Evolutionary conservation across 2,888 invertebrate genomes (phyloP).

Genomic region (Drosophila conformis): DNA sequence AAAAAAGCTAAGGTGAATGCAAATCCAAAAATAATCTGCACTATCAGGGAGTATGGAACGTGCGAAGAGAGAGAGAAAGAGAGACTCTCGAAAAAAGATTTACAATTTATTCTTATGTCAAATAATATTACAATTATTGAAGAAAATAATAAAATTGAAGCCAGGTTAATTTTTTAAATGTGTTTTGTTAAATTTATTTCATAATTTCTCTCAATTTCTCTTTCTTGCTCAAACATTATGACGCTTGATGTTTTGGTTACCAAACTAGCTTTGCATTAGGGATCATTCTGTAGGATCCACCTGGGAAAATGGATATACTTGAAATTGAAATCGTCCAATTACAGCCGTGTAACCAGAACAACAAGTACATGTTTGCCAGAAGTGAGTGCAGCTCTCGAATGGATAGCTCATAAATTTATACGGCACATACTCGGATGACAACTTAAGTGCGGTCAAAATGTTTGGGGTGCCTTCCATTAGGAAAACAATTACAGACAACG

Average conservation of each 20-base stretch:
- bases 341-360: constrained; percentile 1
- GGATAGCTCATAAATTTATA: constrained; percentile 62
- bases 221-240: neutral
- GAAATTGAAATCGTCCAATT: neutral
- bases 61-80: too few species aligned
- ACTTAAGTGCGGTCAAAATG: constrained; percentile 77
- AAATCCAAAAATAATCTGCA: too few species aligned
- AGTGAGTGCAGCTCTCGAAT: constrained; percentile 2
- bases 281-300: neutral
- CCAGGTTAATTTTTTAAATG: too few species aligned
- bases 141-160: too few species aligned
- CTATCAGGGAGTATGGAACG: too few species aligned
- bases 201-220: neutral
- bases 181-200: too few species aligned
- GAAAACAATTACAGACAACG: constrained; percentile 75
- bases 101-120: too few species aligned
- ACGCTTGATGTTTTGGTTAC: neutral
- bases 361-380: constrained; percentile 2
- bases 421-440: constrained; percentile 69
- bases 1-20: too few species aligned
- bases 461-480: constrained; percentile 72
- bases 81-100: too few species aligned
- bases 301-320: neutral
- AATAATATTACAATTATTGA: too few species aligned
- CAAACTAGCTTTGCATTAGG: neutral